Evolutionary conservation across 2,113 vertebrate species (phyloP).

Genomic region (Ptyas mucosa): DNA sequence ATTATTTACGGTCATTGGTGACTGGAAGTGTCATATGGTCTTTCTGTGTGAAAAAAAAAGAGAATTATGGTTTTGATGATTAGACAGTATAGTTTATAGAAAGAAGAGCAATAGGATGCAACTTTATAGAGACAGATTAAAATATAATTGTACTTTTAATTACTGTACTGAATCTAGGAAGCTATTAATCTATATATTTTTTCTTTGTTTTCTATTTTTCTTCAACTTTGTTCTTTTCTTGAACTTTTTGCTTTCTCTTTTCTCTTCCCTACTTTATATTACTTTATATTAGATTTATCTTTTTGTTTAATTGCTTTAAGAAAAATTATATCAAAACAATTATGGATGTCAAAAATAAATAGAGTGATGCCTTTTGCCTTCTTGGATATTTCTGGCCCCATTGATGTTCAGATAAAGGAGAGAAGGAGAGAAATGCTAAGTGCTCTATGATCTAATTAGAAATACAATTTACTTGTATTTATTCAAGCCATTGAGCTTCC

Average conservation of each 20-base stretch:
- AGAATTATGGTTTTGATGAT: neutral
- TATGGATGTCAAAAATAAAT: constrained; percentile 11
- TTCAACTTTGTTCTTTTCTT: neutral
- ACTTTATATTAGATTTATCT: neutral
- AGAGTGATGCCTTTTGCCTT: constrained; percentile 4
- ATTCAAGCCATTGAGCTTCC: constrained; percentile 18
- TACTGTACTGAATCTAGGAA: neutral
- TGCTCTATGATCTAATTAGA: constrained; percentile 28
- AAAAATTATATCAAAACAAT: neutral
- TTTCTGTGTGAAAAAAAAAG: neutral
- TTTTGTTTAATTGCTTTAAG: neutral
- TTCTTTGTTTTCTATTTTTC: neutral
- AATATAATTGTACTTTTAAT: neutral
- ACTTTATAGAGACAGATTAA: neutral
- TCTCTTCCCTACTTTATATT: neutral
- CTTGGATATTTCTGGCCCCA: neutral
- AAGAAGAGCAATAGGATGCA: neutral
- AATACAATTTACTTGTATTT: constrained; percentile 17
- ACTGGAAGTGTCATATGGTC: neutral
- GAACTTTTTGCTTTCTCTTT: neutral
- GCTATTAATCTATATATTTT: neutral
- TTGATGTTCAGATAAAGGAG: constrained; percentile 10
- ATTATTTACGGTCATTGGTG: neutral
- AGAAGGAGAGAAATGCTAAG: constrained; percentile 2
- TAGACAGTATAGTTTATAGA: neutral